These are phyloP conservation scores for Cotesia typhae DNA, from an alignment of 1,140 invertebrate species.

Conservation along the genomic window DNA sequence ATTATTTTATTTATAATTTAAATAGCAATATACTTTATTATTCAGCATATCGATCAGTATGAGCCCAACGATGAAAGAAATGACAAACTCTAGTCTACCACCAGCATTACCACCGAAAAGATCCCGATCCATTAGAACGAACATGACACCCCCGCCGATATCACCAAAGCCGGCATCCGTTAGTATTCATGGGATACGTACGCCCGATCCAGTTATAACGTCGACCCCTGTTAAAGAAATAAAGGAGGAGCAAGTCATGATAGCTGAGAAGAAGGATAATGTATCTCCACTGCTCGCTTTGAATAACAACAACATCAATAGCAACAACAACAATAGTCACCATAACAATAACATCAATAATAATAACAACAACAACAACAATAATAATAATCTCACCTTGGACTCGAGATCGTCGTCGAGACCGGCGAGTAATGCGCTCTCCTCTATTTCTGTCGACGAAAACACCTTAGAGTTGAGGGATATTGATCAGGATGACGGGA, in stretches of 20 bases:
- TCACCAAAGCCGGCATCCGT: conserved; percentile 56
- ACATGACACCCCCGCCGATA: conserved; percentile 58
- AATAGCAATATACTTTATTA: conserved; percentile 31
- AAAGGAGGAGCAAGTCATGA: conserved; percentile 45
- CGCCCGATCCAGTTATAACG: conserved; percentile 54
- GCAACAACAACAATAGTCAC: not conserved
- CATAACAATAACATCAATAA: conserved; percentile 16
- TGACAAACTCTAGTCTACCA: conserved; percentile 66
- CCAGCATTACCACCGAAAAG: conserved; percentile 84
- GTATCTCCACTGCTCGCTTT: conserved; percentile 34
- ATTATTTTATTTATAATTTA: conserved; percentile 4
- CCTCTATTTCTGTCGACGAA: conserved; percentile 58
- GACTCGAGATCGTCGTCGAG: conserved; percentile 53
- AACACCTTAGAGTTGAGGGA: conserved; percentile 60
- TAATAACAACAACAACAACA: conserved; percentile 12
- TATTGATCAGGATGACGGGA: conserved; percentile 60
- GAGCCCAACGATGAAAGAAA: conserved; percentile 55
- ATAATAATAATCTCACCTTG: conserved; percentile 47
- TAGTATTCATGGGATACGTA: conserved; percentile 54
- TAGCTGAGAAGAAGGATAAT: conserved; percentile 52
- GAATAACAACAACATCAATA: conserved; percentile 25
- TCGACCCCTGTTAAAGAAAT: conserved; percentile 55
- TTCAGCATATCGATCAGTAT: conserved; percentile 55
- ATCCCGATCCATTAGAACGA: conserved; percentile 64
- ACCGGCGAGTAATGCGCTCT: conserved; percentile 57